Evolutionary conservation across 64 coral and sea anemone genomes (phyloP).

Genomic region (Astreopora myriophthalma): DNA sequence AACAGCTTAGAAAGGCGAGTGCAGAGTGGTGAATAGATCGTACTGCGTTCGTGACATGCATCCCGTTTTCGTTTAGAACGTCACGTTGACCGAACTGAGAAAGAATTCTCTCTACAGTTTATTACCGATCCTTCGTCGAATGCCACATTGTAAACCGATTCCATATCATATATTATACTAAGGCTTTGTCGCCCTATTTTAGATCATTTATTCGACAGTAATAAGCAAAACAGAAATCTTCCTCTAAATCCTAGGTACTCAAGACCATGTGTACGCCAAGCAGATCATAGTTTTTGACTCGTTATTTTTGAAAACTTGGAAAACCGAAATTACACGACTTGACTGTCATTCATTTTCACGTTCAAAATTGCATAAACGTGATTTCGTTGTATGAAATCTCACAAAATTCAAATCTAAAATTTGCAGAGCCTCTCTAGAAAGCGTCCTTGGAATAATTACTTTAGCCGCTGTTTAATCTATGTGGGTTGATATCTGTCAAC

Average conservation of each 20-base stretch:
- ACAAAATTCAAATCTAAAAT: neutral
- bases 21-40: neutral
- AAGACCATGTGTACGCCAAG: neutral
- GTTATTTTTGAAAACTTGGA: no score
- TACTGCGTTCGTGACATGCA: constrained; percentile 7
- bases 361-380: neutral
- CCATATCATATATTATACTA: no score
- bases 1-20: constrained; percentile 26
- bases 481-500: constrained; percentile 31
- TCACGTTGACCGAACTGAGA: neutral
- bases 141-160: neutral
- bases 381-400: neutral
- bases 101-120: neutral
- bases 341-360: no score
- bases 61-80: neutral
- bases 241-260: neutral
- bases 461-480: constrained; percentile 14
- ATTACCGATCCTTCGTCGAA: neutral
- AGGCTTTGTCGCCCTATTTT: neutral
- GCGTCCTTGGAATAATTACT: constrained; percentile 1
- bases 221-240: constrained; percentile 13
- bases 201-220: neutral
- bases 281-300: no score
- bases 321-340: no score
- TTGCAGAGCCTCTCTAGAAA: neutral